Conservation (phyloP, 2,113 vertebrate species). For the Ophthalmolycus amberensis region DNA sequence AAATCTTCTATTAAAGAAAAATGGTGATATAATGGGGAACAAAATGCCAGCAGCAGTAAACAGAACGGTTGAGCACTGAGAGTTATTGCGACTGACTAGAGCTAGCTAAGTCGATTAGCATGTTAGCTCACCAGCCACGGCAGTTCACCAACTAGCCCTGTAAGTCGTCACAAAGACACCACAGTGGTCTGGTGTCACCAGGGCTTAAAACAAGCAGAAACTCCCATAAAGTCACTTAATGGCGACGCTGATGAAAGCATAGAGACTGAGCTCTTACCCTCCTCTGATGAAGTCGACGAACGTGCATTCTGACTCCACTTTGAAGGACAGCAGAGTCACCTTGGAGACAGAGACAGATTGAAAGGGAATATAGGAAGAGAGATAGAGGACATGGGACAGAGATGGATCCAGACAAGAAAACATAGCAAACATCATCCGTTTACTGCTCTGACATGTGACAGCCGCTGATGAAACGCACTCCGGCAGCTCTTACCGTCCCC, state of each 20-base stretch:
- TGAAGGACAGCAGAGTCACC: slow-evolving; percentile 95
- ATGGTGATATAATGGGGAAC: no score
- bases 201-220: background rate
- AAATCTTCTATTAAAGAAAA: no score
- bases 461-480: slow-evolving; percentile 1
- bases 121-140: background rate
- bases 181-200: background rate
- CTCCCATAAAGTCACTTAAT: no score
- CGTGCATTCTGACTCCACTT: slow-evolving; percentile 93
- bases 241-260: background rate
- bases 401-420: background rate
- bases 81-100: background rate
- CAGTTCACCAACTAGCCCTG: no score
- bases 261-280: slow-evolving; percentile 85
- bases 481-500: slow-evolving; percentile 87
- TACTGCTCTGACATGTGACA: background rate
- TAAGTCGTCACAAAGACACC: background rate
- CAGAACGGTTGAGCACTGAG: background rate
- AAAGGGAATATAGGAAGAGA: background rate
- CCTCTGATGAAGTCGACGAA: slow-evolving; percentile 96
- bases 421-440: slow-evolving; percentile 13
- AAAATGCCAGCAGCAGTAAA: no score
- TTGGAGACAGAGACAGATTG: slow-evolving; percentile 59
- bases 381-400: background rate
- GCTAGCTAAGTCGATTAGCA: background rate